Evolutionary conservation across 2,113 vertebrate genomes (phyloP).

Genomic region (Athene cunicularia): DNA sequence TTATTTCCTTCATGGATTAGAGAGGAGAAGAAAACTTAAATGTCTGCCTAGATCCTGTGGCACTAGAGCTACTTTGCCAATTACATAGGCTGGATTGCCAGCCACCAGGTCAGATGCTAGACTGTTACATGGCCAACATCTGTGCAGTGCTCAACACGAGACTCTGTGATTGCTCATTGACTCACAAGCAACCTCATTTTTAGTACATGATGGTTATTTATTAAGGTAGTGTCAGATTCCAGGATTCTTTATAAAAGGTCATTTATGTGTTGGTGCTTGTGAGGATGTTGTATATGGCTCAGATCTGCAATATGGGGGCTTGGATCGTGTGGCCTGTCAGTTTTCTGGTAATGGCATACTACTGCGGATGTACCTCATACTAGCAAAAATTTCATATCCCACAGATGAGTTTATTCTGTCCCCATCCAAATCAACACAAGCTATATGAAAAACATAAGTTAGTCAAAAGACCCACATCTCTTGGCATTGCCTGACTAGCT

Average conservation of each 20-base stretch:
- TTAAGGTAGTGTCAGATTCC: background rate
- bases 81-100: background rate
- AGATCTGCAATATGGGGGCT: background rate
- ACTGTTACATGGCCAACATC: background rate
- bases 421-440: background rate
- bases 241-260: background rate
- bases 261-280: rapidly evolving
- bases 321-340: background rate
- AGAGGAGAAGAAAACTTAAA: background rate
- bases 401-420: background rate
- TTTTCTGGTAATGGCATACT: background rate
- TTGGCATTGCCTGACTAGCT: background rate
- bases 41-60: background rate
- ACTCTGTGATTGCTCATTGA: background rate
- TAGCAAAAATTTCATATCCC: background rate
- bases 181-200: background rate
- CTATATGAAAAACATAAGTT: background rate
- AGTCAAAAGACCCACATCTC: background rate
- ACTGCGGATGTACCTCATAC: background rate
- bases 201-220: background rate
- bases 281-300: background rate
- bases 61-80: background rate
- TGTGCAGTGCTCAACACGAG: rapidly evolving
- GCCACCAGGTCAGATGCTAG: rapidly evolving
- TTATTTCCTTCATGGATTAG: background rate